A percentile compares a stretch with the other conserved stretches of the same genome.
These are phyloP conservation scores for Trogon surrucura DNA, from an alignment of 2,113 vertebrate species.

Conservation along the genomic window DNA sequence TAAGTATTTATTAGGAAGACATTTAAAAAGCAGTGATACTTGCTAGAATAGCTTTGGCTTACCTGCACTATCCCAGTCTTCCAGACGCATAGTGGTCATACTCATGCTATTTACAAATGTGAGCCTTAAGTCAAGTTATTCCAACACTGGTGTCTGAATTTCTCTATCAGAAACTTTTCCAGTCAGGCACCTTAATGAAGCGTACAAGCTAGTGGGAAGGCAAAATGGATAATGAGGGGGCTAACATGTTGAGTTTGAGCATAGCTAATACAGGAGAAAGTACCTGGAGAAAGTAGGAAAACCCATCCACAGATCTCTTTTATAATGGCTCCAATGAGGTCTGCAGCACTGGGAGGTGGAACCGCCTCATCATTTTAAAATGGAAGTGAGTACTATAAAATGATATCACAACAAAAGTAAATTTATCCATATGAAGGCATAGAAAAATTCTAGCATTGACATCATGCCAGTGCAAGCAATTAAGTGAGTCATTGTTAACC, in stretches of 20 bases:
- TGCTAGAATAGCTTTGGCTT: neutral
- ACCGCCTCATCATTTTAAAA: neutral
- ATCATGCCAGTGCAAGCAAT: neutral
- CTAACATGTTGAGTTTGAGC: neutral
- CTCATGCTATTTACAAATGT: neutral
- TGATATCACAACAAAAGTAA: neutral
- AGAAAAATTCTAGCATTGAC: neutral
- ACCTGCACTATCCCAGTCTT: neutral
- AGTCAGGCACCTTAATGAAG: neutral
- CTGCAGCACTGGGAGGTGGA: neutral
- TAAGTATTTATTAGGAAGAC: neutral
- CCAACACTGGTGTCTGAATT: neutral
- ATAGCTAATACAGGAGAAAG: neutral
- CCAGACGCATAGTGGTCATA: neutral
- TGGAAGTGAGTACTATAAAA: neutral
- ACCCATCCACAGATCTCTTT: neutral
- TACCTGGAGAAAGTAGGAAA: neutral
- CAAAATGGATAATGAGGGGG: neutral
- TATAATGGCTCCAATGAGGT: neutral
- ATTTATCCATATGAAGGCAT: neutral
- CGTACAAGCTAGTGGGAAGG: neutral
- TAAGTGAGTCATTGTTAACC: neutral
- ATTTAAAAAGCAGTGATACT: neutral
- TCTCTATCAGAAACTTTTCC: neutral
- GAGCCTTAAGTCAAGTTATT: neutral